Evolutionary conservation across 2,113 vertebrate species (phyloP).

Genomic region (Ctenodactylus gundi): DNA sequence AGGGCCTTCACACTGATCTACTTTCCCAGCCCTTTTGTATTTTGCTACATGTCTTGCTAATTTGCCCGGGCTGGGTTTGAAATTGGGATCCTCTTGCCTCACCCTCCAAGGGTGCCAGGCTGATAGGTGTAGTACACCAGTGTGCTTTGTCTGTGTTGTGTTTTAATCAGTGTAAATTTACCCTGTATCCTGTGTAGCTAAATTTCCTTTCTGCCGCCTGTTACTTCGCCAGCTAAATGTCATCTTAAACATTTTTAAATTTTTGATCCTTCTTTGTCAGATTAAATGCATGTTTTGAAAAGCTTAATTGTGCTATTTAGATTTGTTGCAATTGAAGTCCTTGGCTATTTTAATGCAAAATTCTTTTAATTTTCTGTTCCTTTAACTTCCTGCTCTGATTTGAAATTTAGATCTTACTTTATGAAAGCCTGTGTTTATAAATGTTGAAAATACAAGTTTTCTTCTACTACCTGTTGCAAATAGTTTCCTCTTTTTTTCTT

Average conservation of each 20-base stretch:
- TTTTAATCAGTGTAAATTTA: not conserved
- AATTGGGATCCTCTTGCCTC: not conserved
- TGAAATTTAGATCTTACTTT: not conserved
- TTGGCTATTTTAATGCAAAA: not conserved
- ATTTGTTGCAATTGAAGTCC: not conserved
- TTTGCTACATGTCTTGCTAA: not conserved
- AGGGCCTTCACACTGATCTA: not conserved
- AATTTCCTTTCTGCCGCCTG: rapidly evolving
- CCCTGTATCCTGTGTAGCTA: not conserved
- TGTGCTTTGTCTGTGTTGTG: not conserved
- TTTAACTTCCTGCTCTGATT: constrained; percentile 4
- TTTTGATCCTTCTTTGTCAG: not conserved
- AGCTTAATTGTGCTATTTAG: not conserved
- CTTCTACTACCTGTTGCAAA: not conserved
- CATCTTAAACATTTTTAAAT: not conserved
- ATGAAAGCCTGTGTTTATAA: not conserved
- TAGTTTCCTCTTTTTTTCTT: not conserved
- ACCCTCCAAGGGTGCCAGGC: not conserved
- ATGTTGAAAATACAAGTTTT: not conserved
- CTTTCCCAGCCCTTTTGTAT: not conserved
- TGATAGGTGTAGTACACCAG: not conserved
- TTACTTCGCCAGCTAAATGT: not conserved
- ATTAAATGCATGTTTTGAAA: constrained; percentile 12
- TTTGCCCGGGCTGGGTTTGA: not conserved
- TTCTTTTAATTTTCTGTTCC: not conserved